Evolutionary conservation across 2,888 invertebrate genomes (phyloP).

Genomic region (Parnassius orleans): DNA sequence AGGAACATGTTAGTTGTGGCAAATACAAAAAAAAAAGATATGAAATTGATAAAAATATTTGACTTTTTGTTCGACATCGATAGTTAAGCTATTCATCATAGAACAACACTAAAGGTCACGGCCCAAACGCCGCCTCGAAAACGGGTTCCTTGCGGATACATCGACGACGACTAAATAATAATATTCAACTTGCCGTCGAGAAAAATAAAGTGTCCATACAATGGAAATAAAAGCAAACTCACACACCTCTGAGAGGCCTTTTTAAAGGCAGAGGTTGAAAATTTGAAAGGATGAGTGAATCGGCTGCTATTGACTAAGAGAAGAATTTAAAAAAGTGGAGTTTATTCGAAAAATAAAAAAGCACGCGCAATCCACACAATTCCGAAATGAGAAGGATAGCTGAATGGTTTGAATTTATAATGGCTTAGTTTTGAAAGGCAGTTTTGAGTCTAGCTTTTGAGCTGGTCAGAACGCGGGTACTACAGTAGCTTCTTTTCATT

Average conservation of each 20-base stretch:
- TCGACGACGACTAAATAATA: constrained; percentile 62
- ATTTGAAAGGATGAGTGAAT: constrained; percentile 34
- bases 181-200: constrained; percentile 51
- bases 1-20: too few relatives aligned
- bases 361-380: constrained; percentile 43
- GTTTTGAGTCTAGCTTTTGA: constrained; percentile 34
- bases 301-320: constrained; percentile 38
- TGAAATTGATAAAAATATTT: too few relatives aligned
- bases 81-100: constrained; percentile 27
- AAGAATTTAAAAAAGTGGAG: constrained; percentile 36
- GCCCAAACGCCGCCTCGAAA: constrained; percentile 64
- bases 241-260: constrained; percentile 43
- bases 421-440: constrained; percentile 34
- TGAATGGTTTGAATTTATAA: constrained; percentile 46
- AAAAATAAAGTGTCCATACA: constrained; percentile 53
- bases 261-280: constrained; percentile 35
- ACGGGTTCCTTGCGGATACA: constrained; percentile 66
- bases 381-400: constrained; percentile 52
- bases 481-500: constrained; percentile 25
- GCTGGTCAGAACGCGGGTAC: constrained; percentile 27
- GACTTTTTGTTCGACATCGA: constrained; percentile 38
- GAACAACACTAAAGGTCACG: constrained; percentile 70
- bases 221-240: constrained; percentile 47
- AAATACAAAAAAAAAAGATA: too few relatives aligned
- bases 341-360: constrained; percentile 32